Conservation (phyloP, 2,888 invertebrate genomes). For the Homarus gammarus region DNA sequence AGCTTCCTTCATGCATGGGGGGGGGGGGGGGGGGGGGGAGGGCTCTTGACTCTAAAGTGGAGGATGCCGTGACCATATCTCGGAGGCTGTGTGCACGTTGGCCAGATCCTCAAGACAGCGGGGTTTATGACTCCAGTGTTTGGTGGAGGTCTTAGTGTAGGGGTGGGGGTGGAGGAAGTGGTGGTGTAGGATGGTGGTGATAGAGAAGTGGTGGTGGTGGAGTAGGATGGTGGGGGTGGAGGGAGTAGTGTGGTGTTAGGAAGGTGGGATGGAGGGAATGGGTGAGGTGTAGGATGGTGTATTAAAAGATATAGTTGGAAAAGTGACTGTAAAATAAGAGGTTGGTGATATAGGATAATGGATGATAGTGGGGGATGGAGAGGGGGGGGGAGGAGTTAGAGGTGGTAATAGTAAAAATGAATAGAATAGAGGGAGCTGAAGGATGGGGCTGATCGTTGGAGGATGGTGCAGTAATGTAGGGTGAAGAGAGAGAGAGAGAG, state of each 20-base stretch:
- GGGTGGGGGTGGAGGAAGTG: too few relatives aligned
- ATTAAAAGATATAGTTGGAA: too few relatives aligned
- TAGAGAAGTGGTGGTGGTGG: too few relatives aligned
- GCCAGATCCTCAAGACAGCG: slow-evolving; percentile 19
- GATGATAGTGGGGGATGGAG: neutral
- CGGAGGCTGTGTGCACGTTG: slow-evolving; percentile 25
- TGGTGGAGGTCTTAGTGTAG: neutral
- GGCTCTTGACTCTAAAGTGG: slow-evolving; percentile 46
- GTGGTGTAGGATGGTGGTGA: too few relatives aligned
- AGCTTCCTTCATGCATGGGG: neutral
- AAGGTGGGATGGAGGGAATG: too few relatives aligned
- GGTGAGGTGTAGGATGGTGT: too few relatives aligned
- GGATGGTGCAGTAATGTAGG: neutral
- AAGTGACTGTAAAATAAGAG: too few relatives aligned
- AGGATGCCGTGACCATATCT: slow-evolving; percentile 54
- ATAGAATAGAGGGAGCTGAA: too few relatives aligned
- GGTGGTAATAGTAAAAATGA: too few relatives aligned
- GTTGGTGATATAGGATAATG: too few relatives aligned
- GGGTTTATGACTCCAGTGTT: slow-evolving; percentile 12
- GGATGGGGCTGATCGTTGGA: neutral
- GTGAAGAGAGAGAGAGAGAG: neutral
- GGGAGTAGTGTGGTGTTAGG: too few relatives aligned
- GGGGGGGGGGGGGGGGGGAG: neutral
- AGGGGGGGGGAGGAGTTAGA: neutral
- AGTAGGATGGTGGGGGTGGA: too few relatives aligned